phyloP scores from a whole-genome alignment of 2,797 vertebrate genomes.

The Propithecus deckenii region DNA sequence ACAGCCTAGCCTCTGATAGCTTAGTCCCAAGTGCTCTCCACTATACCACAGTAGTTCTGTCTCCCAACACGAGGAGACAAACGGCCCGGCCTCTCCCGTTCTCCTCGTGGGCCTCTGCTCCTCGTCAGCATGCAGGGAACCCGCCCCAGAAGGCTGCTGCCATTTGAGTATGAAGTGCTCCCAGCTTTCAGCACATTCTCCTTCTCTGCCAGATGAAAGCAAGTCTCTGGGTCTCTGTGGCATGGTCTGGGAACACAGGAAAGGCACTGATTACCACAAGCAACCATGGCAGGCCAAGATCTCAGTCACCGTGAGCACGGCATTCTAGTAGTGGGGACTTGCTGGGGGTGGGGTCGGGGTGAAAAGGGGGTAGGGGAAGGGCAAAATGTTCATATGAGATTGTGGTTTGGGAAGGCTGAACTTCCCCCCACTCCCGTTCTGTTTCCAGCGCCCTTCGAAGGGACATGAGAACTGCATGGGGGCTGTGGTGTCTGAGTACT shows the following conservation, averaged over 20 bases:
- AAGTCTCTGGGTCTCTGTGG: conserved; percentile 82
- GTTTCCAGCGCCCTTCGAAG: conserved; percentile 32
- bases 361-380: not conserved
- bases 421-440: not conserved
- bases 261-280: not conserved
- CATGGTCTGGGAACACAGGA: conserved; percentile 76
- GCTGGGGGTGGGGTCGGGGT: not conserved
- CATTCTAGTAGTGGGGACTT: not conserved
- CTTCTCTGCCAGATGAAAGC: conserved; percentile 79
- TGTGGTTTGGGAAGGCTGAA: not conserved
- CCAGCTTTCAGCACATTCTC: not conserved
- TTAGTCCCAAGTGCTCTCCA: not conserved
- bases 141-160: not conserved
- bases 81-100: not conserved
- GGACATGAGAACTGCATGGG: conserved; percentile 83
- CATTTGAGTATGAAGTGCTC: not conserved
- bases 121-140: not conserved
- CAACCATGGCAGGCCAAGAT: conserved; percentile 84
- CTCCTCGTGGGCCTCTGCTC: not conserved
- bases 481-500: conserved; percentile 87
- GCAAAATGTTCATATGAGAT: fast-evolving
- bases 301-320: conserved; percentile 75
- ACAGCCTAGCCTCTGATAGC: not conserved
- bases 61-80: not conserved
- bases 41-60: not conserved